Percentiles rank a stretch among this genome's conserved stretches.
Evolutionary conservation across 2,888 invertebrate genomes (phyloP).

Genomic region (Linnaemya vulpina): DNA sequence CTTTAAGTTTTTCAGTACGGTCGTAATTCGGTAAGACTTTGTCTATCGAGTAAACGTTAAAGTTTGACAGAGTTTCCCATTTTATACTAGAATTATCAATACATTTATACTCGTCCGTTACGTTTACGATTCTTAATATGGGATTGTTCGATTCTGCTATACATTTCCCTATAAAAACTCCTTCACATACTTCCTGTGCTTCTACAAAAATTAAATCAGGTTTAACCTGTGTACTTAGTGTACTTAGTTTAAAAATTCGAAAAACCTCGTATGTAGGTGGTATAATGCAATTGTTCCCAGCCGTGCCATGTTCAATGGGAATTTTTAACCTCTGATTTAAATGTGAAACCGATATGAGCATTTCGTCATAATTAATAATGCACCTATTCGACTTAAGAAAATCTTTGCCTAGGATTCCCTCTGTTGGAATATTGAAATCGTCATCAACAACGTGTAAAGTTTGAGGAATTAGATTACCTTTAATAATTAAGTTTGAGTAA

Average conservation of each 20-base stretch:
- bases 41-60: neutral
- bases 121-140: no score
- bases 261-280: conserved; percentile 1
- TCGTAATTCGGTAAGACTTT: neutral
- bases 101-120: no score
- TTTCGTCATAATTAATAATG: no score
- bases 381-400: no score
- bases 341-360: no score
- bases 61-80: neutral
- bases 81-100: neutral
- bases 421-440: conserved; percentile 10
- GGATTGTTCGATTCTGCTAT: neutral
- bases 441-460: conserved; percentile 12
- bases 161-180: conserved; percentile 1
- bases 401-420: neutral
- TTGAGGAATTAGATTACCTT: no score
- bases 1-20: neutral
- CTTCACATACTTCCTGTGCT: neutral
- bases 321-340: neutral
- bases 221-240: neutral
- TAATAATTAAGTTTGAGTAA: no score
- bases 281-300: neutral
- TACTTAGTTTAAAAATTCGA: conserved; percentile 5
- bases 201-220: neutral
- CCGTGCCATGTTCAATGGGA: neutral